A percentile compares a stretch with the other conserved stretches of the same genome.
Conservation (phyloP, 2,888 invertebrate genomes). For the Julus scanicus region DNA sequence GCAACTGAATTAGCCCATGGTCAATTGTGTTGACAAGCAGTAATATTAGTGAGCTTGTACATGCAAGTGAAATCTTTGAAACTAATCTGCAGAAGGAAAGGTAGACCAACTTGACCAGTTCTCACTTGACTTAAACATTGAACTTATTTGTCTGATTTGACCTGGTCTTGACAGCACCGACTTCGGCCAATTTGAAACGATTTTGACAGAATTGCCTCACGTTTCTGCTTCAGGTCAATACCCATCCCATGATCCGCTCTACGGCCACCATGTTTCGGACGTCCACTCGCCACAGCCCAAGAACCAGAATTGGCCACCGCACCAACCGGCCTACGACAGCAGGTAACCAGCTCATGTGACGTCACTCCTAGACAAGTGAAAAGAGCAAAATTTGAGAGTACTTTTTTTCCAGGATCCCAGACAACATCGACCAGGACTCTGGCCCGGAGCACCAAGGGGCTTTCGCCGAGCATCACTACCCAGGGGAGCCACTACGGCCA, state of each 20-base stretch:
- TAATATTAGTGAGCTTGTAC: too few relatives aligned
- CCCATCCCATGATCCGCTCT: neutral
- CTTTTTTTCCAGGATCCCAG: neutral
- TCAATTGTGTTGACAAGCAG: too few relatives aligned
- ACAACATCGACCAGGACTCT: neutral
- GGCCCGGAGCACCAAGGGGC: neutral
- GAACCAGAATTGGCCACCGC: conserved; percentile 19
- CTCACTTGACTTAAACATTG: too few relatives aligned
- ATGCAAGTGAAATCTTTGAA: too few relatives aligned
- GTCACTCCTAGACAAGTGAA: neutral
- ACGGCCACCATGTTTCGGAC: neutral
- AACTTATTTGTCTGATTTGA: too few relatives aligned
- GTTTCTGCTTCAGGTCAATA: neutral
- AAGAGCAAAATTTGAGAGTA: neutral
- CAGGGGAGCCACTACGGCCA: neutral
- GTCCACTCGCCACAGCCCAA: neutral
- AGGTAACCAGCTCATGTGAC: neutral
- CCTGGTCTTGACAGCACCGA: too few relatives aligned
- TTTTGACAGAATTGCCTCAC: too few relatives aligned
- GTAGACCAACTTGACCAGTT: too few relatives aligned
- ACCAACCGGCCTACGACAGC: conserved; percentile 17
- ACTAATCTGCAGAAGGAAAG: too few relatives aligned
- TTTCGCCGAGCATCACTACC: neutral
- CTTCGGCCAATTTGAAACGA: too few relatives aligned
- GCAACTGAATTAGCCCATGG: too few relatives aligned